Conservation (phyloP, 2,888 invertebrate species). For the Celastrina argiolus region DNA sequence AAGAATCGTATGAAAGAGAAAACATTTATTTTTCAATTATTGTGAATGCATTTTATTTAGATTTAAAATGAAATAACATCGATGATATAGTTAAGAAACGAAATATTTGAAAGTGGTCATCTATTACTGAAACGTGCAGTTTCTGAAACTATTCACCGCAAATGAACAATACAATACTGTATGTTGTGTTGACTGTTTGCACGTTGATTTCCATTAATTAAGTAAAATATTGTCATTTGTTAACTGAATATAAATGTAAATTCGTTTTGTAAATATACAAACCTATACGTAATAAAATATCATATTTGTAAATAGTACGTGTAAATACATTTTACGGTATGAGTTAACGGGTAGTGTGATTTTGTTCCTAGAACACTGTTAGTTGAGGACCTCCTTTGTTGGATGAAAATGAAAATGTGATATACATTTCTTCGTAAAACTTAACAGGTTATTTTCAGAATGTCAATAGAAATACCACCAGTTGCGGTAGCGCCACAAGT, state of each 20-base stretch:
- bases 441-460: no score
- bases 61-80: background rate
- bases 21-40: background rate
- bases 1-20: background rate
- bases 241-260: constrained; percentile 41
- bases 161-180: background rate
- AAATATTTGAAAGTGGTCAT: no score
- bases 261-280: constrained; percentile 55
- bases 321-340: constrained; percentile 32
- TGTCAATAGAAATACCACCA: no score
- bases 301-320: constrained; percentile 15
- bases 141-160: background rate
- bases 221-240: constrained; percentile 15
- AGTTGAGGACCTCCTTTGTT: constrained; percentile 35
- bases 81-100: background rate
- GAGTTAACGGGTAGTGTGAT: constrained; percentile 32
- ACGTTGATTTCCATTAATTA: constrained; percentile 18
- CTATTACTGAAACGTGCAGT: background rate
- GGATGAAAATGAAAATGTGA: constrained; percentile 4
- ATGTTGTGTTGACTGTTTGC: background rate
- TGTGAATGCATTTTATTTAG: background rate
- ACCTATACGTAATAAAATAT: constrained; percentile 50
- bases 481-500: background rate
- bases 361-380: constrained; percentile 68
- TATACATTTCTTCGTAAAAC: background rate